These are phyloP conservation scores for Zoanthus sansibaricus DNA, from an alignment of 92 coral and sea anemone species.

Conservation along the genomic window DNA sequence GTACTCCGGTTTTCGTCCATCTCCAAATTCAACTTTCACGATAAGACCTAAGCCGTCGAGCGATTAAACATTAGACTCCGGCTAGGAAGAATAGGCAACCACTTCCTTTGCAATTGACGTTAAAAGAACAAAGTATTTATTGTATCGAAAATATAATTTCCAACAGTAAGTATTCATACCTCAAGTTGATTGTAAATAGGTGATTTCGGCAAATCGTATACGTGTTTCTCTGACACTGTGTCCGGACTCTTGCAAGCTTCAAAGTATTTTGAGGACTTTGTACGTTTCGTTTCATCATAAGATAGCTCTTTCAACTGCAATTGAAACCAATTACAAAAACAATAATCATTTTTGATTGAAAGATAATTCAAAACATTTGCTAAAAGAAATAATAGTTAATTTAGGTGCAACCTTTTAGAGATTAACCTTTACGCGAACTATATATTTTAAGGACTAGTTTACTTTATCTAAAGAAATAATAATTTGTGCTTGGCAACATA, in stretches of 20 bases:
- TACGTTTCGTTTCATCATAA: constrained; percentile 66
- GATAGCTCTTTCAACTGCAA: constrained; percentile 56
- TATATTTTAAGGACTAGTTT: no score
- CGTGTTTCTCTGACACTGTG: constrained; percentile 16
- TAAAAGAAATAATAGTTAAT: neutral
- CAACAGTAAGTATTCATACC: neutral
- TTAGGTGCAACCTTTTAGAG: neutral
- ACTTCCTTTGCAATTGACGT: neutral
- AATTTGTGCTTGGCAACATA: no score
- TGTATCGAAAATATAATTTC: neutral
- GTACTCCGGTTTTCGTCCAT: no score
- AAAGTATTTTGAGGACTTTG: constrained; percentile 75
- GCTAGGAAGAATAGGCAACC: no score
- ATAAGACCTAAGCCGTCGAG: no score
- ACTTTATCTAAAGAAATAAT: no score
- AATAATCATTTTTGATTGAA: neutral
- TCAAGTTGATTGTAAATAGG: neutral
- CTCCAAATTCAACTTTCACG: no score
- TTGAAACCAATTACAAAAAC: neutral
- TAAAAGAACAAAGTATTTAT: no score
- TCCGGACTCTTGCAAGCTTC: constrained; percentile 48
- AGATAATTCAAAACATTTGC: no score
- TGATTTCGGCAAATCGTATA: constrained; percentile 2
- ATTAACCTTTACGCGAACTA: no score
- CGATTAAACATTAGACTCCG: no score